Evolutionary conservation across 2,797 vertebrate genomes (phyloP), one percentile per base, ranked within the genome.

Genomic region (Hoplostethus atlanticus): DNA sequence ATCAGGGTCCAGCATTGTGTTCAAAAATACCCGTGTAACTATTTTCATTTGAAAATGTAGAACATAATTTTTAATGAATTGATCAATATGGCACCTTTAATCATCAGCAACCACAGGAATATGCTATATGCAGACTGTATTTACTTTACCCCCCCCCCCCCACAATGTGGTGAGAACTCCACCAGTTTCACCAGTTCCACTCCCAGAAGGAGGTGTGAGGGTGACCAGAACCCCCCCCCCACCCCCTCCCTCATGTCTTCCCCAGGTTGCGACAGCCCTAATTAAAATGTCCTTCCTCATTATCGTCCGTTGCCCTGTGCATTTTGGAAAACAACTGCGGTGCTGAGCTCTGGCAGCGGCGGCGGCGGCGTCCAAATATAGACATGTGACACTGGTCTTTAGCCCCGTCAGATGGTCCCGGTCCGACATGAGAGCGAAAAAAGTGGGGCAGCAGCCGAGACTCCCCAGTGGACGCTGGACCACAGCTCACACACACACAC

Each of bases 261-360:
- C 87, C 88, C 88, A 93, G 91, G 88, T 93, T 93, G 91, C 84
- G 82, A 80, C 85, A 76, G 83, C 78, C 89, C 93, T 93, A 94
- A 95, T 95, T 95, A 94, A 92, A 93, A 93, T 92, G 91, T 93
- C 91, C 93, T 92, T 93, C 86, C 92, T 95, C 91, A 92, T 95
- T 95, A 95, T 91, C 87, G 84, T 88, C 88, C 79, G 88, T 93
- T 92, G 92, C 93, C 92, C 92, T 82, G 81, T 76, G 87, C 88
- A 77, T 94, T 93, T 93, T 94, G 92, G 93, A 93, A 90, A 91
- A 91, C 89, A 91, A 91, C 89, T 91, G 87, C 87, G 87, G 86
- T 34, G 81, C 84, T 53, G 77, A 83, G 89, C 85, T 72, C 89
- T 90, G 91, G 93, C 93, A 90, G 88, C 60, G 72, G 84, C 81